A percentile compares a stretch with the other conserved stretches of the same genome.
Evolutionary conservation across 2,888 invertebrate species (phyloP).

Genomic region (Callyntrura guangdongensis): DNA sequence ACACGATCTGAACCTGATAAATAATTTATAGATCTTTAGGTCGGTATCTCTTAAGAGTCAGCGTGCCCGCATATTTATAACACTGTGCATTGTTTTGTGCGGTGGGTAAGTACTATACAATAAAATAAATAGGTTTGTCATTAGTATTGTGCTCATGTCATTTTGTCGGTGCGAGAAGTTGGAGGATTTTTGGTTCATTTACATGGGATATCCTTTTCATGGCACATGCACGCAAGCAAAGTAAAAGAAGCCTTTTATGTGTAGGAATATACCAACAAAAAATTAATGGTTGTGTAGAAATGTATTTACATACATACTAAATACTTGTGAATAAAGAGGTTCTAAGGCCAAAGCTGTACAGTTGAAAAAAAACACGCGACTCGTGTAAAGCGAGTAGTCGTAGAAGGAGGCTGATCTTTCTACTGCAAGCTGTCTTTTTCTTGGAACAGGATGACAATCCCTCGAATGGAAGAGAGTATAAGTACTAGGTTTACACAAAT

Average conservation of each 20-base stretch:
- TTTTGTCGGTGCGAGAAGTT: conserved; percentile 2
- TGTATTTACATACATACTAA: background rate
- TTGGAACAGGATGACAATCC: conserved; percentile 13
- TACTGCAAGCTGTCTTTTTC: background rate
- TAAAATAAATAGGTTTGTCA: background rate
- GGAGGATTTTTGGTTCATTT: conserved; percentile 54
- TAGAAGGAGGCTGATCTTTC: background rate
- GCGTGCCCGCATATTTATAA: background rate
- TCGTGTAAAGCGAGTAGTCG: background rate
- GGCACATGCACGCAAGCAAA: background rate
- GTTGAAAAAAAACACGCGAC: background rate
- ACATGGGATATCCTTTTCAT: conserved; percentile 37
- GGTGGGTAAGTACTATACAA: background rate
- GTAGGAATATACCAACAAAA: background rate
- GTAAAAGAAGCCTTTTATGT: background rate
- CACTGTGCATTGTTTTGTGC: background rate
- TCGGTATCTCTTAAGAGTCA: background rate
- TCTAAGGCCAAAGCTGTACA: background rate
- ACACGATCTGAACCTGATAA: conserved; percentile 58
- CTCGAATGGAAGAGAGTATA: background rate
- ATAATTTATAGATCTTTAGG: conserved; percentile 62
- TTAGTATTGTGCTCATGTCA: background rate
- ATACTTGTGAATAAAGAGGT: background rate
- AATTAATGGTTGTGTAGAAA: background rate
- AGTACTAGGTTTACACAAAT: too few relatives aligned